These are phyloP conservation scores for Callinectes sapidus DNA, from an alignment of 2,888 invertebrate genomes.

Conservation along the genomic window DNA sequence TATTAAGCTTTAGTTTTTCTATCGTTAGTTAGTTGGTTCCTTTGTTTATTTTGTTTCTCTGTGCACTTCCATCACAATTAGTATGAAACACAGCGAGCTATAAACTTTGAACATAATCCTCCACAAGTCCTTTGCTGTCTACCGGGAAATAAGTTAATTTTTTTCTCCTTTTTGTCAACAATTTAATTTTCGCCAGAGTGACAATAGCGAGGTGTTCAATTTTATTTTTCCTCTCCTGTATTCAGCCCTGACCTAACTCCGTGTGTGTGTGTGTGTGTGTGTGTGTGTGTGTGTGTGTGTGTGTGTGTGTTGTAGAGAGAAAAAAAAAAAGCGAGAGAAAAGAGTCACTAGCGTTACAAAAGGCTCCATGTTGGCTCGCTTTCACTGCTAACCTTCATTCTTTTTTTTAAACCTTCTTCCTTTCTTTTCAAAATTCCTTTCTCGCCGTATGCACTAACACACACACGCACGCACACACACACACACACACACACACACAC, in stretches of 20 bases:
- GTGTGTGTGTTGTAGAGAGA: not conserved
- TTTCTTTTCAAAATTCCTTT: conserved; percentile 7
- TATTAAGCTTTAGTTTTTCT: too few relatives aligned
- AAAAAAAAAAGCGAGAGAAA: not conserved
- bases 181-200: not conserved
- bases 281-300: not conserved
- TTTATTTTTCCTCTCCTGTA: not conserved
- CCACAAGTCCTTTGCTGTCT: not conserved
- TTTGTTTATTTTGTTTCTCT: not conserved
- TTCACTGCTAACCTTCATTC: conserved; percentile 21
- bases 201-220: not conserved
- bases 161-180: not conserved
- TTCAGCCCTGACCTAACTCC: not conserved
- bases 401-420: conserved; percentile 1
- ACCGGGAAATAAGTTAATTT: not conserved
- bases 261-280: not conserved
- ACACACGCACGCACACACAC: conserved; percentile 14
- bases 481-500: conserved; percentile 17
- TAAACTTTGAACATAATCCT: not conserved
- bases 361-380: conserved; percentile 22
- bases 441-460: not conserved
- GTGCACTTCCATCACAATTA: not conserved
- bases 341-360: not conserved
- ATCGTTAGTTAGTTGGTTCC: too few relatives aligned
- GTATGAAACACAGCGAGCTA: not conserved